Base-by-base conservation (phyloP, 2,888 invertebrate genomes). In the Plagodis dolabraria region DNA sequence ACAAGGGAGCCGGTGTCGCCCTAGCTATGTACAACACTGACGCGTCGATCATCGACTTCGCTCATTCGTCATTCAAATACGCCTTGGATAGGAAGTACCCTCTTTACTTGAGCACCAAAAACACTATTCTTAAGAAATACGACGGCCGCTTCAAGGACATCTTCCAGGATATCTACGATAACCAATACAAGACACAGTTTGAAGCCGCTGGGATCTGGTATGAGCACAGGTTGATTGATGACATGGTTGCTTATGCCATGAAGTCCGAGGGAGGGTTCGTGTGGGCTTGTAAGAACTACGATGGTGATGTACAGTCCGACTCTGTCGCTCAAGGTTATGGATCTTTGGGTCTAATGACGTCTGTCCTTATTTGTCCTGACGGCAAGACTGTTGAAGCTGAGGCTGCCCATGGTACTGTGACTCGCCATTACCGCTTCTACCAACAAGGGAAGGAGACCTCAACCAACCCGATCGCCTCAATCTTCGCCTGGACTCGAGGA, bases 261-360 rank as follows among this genome's bases (percentile, higher is more conserved):
- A 99, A 99, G 87, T 97, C 98, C 0, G 98, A 98, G 75, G 99
- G 99, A 70, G 99, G 99, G 45, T 99, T 99, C 86, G 99, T 99
- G 0, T 99, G 99, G 99, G 99, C 99, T 7, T 99, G 99, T 89
- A 99, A 99, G 87, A 99, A 99, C 88, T 99, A 99, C 83, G 99
- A 99, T 80, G 99, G 99, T 45, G 99, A 99, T 89, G 99, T 99
- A 0, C 99, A 99, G 87, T 99, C 98, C 0, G 99, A 99, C 87
- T 97, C 98, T 0, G 98, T 99, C 35, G 99, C 99, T 61, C 99
- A 99, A 91, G 99, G 99, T 38, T 98, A 96, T 74, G 98, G 99
- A 10, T 99, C 99, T 0, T 93, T 99, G 60, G 99, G 99, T 70
- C 94, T 99, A 71, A 99, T 99, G 99, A 99, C 99, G 0, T 99